Evolutionary conservation across 35 echinoderm and acorn worm species (phyloP).

Genomic region (Ophioderma brevispina): DNA sequence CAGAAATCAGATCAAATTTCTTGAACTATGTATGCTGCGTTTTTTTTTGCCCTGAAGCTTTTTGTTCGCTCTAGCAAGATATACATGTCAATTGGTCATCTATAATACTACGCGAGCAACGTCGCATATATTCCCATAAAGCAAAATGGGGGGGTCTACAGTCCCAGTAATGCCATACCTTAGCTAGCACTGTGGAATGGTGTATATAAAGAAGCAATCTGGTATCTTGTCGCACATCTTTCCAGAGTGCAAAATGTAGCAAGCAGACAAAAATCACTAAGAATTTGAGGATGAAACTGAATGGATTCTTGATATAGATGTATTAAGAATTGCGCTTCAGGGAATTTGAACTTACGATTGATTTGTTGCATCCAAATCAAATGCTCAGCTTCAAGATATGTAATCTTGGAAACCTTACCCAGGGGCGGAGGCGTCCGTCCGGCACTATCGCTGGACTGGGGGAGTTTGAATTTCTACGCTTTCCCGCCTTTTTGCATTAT

Average conservation of each 20-base stretch:
- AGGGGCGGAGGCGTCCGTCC: constrained; percentile 56
- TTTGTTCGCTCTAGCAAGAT: too few relatives aligned
- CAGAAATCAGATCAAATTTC: constrained; percentile 31
- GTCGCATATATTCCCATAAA: constrained; percentile 69
- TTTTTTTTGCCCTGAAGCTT: constrained; percentile 42
- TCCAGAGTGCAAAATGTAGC: constrained; percentile 42
- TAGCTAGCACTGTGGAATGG: constrained; percentile 73
- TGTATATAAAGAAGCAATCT: constrained; percentile 60
- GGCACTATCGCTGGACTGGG: constrained; percentile 72
- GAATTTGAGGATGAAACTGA: constrained; percentile 65
- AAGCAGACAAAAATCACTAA: constrained; percentile 57
- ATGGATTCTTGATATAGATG: constrained; percentile 67
- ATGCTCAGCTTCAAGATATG: constrained; percentile 64
- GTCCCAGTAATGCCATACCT: constrained; percentile 57
- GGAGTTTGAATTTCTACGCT: constrained; percentile 58
- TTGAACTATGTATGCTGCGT: constrained; percentile 42
- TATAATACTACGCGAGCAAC: constrained; percentile 55
- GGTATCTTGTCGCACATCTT: constrained; percentile 55
- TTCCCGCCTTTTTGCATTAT: constrained; percentile 64
- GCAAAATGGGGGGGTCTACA: constrained; percentile 64
- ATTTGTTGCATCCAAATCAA: constrained; percentile 72
- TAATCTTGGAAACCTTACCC: constrained; percentile 84
- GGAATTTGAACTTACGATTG: constrained; percentile 47
- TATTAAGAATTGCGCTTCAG: constrained; percentile 24
- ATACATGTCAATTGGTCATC: constrained; percentile 53